Evolutionary conservation across 2,113 vertebrate species (phyloP), one percentile per base, ranked within the genome.

Genomic region (Larimichthys crocea): DNA sequence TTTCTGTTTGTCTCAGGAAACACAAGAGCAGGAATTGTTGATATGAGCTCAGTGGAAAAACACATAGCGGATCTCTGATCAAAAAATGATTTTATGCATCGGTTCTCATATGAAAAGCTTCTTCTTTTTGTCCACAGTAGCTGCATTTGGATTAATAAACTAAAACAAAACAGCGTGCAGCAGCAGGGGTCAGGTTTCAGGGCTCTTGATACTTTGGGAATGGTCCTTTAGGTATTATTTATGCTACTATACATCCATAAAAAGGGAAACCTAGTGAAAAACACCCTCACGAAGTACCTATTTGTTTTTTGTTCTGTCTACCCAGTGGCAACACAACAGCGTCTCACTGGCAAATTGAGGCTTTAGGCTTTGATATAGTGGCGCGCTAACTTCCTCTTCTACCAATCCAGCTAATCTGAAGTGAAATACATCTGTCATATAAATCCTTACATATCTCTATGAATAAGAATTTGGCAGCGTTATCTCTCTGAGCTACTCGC

Each of bases 381-480:
- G 17, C 48, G 26, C 60, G 56, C 35, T 69, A 67, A 86, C 52
- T 67, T 67, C 66, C 49, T 66, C 48, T 69, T 55, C 59, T 24
- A 65, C 69, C 71, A 68, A 69, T 84, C 74, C 86, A 82, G 76
- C 85, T 89, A 76, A 91, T 86, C 80, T 86, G 52, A 89, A 73
- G 70, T 89, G 83, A 89, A 92, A 90, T 83, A 87, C 85, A 84
- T 81, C 71, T 86, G 67, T 78, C 61, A 81, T 76, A 89, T 89
- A 87, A 89, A 89, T 82, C 68, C 72, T 60, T 62, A 55, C 72
- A 63, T 46, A 76, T 82, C 81, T 63, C 78, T 67, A 76, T 80
- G 86, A 90, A 92, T 88, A 87, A 77, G 79, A 88, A 68, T 79
- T 92, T 87, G 89, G 73, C 86, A 79, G 65, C 80, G 76, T 89